Percentiles rank a stretch among this genome's conserved stretches.
Evolutionary conservation across 2,113 vertebrate genomes (phyloP).

Genomic region (Empidonax alnorum): DNA sequence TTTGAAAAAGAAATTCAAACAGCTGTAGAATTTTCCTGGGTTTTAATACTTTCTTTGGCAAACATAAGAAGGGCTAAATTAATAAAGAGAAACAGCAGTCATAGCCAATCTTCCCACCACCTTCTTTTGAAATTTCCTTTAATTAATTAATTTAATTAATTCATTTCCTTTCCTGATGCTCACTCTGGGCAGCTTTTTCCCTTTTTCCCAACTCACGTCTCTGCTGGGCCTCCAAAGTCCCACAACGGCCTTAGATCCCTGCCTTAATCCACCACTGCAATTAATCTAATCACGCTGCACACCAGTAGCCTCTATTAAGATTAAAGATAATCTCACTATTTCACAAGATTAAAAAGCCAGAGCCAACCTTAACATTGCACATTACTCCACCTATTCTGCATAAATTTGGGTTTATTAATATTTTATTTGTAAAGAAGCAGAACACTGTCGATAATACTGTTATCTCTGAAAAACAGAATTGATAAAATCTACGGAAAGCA

Average conservation of each 20-base stretch:
- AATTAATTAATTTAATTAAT: neutral
- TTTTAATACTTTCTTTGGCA: neutral
- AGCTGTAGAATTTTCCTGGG: neutral
- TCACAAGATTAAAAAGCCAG: neutral
- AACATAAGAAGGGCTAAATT: neutral
- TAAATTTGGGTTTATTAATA: neutral
- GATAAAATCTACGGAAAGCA: neutral
- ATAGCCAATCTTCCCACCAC: neutral
- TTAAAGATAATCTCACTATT: slow-evolving; percentile 28
- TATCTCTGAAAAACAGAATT: neutral
- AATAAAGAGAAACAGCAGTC: neutral
- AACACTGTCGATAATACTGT: neutral
- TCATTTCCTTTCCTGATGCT: neutral
- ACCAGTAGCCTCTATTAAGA: neutral
- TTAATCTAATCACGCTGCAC: neutral
- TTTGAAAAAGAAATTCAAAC: neutral
- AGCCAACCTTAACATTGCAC: neutral
- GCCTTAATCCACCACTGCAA: slow-evolving; percentile 1
- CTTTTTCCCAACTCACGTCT: neutral
- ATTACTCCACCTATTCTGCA: neutral
- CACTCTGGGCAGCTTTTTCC: neutral
- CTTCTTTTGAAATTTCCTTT: neutral
- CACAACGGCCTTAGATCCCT: neutral
- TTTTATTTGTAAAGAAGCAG: neutral
- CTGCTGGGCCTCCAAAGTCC: neutral